Conservation (phyloP, 2,888 invertebrate genomes). For the Andrena dorsata region DNA sequence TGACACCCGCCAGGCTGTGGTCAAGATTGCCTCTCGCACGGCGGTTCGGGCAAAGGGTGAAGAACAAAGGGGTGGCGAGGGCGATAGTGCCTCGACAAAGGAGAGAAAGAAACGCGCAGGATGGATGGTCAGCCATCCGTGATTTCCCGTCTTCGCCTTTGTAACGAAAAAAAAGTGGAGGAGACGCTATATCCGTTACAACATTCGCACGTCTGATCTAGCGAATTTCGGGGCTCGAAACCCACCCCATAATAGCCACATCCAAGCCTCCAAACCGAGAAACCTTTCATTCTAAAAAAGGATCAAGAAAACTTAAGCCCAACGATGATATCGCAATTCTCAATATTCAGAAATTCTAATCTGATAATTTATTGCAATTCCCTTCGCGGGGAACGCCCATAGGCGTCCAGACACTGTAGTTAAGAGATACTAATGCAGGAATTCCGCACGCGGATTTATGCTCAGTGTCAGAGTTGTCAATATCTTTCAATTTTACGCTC, state of each 20-base stretch:
- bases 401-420: too few relatives aligned
- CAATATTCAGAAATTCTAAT: not conserved
- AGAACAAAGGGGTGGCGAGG: constrained; percentile 56
- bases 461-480: too few relatives aligned
- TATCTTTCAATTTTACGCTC: too few relatives aligned
- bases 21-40: constrained; percentile 56
- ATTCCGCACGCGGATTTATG: not conserved
- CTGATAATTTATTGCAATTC: not conserved
- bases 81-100: constrained; percentile 54
- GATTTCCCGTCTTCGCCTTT: constrained; percentile 70
- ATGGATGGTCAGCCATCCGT: constrained; percentile 78
- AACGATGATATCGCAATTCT: too few relatives aligned
- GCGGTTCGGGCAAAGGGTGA: constrained; percentile 36
- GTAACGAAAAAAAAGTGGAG: constrained; percentile 5
- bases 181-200: constrained; percentile 58
- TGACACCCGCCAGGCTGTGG: constrained; percentile 65
- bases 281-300: too few relatives aligned
- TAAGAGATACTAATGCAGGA: not conserved
- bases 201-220: constrained; percentile 21
- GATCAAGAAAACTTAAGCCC: too few relatives aligned
- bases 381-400: not conserved
- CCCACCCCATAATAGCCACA: not conserved
- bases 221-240: not conserved
- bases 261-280: too few relatives aligned
- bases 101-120: constrained; percentile 66